phyloP scores from a whole-genome alignment of 2,797 vertebrate species.

The Phoebastria nigripes region DNA sequence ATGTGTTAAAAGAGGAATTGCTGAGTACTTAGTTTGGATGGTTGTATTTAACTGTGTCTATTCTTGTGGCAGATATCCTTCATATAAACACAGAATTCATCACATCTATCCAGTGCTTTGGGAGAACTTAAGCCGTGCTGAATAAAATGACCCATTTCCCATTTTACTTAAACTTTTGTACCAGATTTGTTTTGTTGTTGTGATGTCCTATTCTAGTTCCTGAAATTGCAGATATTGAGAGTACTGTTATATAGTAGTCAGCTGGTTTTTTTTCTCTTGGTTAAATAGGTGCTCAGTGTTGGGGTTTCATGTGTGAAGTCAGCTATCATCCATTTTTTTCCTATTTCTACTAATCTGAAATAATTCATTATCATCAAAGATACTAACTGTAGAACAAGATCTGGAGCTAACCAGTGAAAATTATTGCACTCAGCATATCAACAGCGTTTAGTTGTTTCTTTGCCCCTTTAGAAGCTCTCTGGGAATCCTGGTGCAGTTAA shows the following conservation, averaged over 20 bases:
- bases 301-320: neutral
- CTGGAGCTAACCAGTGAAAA: neutral
- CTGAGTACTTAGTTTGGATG: slow-evolving; percentile 33
- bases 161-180: neutral
- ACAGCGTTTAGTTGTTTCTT: neutral
- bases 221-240: neutral
- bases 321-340: neutral
- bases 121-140: neutral
- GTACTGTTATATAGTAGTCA: neutral
- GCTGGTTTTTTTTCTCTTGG: neutral
- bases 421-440: rapidly evolving
- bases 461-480: neutral
- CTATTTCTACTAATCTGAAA: neutral
- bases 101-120: neutral
- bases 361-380: neutral
- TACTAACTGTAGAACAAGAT: neutral
- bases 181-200: neutral
- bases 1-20: slow-evolving; percentile 46
- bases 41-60: neutral
- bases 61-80: neutral
- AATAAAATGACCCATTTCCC: neutral
- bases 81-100: neutral
- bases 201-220: neutral
- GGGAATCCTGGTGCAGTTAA: neutral
- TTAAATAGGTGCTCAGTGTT: neutral